Evolutionary conservation across 2,113 vertebrate genomes (phyloP).

Genomic region (Oreochromis niloticus): DNA sequence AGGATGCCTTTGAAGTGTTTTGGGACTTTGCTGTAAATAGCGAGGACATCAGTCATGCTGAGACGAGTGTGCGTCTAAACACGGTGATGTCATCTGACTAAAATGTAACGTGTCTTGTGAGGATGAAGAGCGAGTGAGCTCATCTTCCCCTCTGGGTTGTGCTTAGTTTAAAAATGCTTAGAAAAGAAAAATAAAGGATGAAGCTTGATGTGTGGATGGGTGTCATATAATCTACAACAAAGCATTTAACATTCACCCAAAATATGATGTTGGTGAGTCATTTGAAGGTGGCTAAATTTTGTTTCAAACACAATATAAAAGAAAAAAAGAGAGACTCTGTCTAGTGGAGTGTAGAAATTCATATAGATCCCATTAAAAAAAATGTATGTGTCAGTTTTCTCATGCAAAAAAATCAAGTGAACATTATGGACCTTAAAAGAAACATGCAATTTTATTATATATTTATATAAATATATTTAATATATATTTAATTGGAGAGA

Average conservation of each 20-base stretch:
- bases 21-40: constrained; percentile 45
- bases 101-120: constrained; percentile 30
- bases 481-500: neutral
- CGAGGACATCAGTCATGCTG: constrained; percentile 50
- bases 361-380: neutral
- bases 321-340: neutral
- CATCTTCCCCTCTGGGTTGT: constrained; percentile 30
- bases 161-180: neutral
- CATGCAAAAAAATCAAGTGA: neutral
- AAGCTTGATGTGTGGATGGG: neutral
- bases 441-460: neutral
- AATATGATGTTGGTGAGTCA: neutral
- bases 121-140: constrained; percentile 26
- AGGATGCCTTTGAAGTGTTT: constrained; percentile 60
- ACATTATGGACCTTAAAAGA: neutral
- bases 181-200: neutral
- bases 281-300: neutral
- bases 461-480: neutral
- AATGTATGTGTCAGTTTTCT: neutral
- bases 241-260: neutral
- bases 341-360: neutral
- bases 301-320: neutral
- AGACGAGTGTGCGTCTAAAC: constrained; percentile 3
- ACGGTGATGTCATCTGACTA: constrained; percentile 46
- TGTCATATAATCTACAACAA: neutral